These are phyloP conservation scores for Pelmatolapia mariae DNA, from an alignment of 2,113 vertebrate genomes.

Conservation along the genomic window DNA sequence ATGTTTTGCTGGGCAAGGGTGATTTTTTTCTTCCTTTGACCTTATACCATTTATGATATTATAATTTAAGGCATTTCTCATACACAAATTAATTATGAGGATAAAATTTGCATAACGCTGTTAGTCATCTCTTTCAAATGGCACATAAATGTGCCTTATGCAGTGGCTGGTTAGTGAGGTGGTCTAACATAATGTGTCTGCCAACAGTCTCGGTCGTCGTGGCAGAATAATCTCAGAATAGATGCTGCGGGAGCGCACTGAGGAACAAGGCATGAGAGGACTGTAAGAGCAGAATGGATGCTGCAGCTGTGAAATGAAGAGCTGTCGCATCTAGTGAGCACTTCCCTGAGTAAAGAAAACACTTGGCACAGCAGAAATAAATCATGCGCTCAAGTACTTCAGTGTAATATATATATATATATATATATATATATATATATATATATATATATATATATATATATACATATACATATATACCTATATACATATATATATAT, in stretches of 20 bases:
- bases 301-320: conserved; percentile 68
- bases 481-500: background rate
- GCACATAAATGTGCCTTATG: background rate
- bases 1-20: background rate
- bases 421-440: background rate
- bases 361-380: conserved; percentile 70
- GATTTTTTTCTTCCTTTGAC: background rate
- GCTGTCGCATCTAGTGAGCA: conserved; percentile 65
- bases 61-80: conserved; percentile 26
- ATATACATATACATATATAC: background rate
- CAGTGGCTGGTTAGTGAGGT: conserved; percentile 21
- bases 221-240: conserved; percentile 56
- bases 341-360: conserved; percentile 60
- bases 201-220: conserved; percentile 35
- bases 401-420: background rate
- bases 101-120: conserved; percentile 57
- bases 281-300: conserved; percentile 59
- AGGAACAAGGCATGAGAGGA: conserved; percentile 49
- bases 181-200: conserved; percentile 35
- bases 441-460: background rate
- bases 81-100: conserved; percentile 8
- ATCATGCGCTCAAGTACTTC: conserved; percentile 60
- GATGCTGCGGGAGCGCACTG: conserved; percentile 48
- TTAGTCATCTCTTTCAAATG: conserved; percentile 35
- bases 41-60: background rate